These are phyloP conservation scores for Helicoverpa armigera DNA, from an alignment of 1,140 invertebrate genomes.

Conservation along the genomic window DNA sequence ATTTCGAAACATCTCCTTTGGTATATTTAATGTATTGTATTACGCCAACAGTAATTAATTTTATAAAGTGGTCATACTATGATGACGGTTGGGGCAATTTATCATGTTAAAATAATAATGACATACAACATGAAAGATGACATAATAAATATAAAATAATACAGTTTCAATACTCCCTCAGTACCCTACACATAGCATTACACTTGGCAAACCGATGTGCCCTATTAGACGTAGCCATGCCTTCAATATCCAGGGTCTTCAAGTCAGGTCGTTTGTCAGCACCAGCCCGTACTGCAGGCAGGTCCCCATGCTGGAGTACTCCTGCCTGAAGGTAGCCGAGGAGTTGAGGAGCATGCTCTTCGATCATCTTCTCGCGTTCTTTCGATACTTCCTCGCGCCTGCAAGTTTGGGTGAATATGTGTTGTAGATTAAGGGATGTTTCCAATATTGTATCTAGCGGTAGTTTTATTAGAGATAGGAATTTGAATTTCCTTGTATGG, in stretches of 20 bases:
- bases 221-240: slow-evolving; percentile 35
- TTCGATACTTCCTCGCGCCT: slow-evolving; percentile 69
- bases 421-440: too few relatives aligned
- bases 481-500: too few relatives aligned
- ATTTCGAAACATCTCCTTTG: too few relatives aligned
- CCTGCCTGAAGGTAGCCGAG: slow-evolving; percentile 73
- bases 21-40: too few relatives aligned
- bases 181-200: slow-evolving; percentile 67
- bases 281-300: slow-evolving; percentile 48
- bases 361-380: slow-evolving; percentile 70
- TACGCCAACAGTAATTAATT: too few relatives aligned
- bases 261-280: slow-evolving; percentile 24
- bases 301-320: slow-evolving; percentile 57
- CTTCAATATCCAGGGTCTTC: slow-evolving; percentile 46
- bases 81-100: too few relatives aligned
- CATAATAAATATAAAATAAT: too few relatives aligned
- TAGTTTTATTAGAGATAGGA: too few relatives aligned
- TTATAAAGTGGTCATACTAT: too few relatives aligned
- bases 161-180: slow-evolving; percentile 64
- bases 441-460: too few relatives aligned
- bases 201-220: slow-evolving; percentile 63
- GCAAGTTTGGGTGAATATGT: background rate
- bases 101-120: too few relatives aligned
- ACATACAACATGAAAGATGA: too few relatives aligned
- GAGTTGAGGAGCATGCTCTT: slow-evolving; percentile 67